Conservation (phyloP, 2,113 vertebrate species). For the Tor tambroides region DNA sequence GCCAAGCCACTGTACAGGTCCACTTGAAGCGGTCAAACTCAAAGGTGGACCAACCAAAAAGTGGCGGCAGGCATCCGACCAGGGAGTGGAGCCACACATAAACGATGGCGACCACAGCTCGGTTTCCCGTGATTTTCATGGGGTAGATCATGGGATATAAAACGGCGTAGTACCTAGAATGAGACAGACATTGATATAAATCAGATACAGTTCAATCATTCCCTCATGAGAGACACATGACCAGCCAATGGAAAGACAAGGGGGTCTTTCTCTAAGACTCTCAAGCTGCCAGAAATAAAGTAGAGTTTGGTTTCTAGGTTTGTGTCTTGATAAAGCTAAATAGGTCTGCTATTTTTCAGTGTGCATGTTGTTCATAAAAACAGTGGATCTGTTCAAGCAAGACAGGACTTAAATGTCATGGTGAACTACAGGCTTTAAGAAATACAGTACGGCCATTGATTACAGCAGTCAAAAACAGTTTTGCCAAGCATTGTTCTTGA, state of each 20-base stretch:
- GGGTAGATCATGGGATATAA: constrained; percentile 98
- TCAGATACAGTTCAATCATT: neutral
- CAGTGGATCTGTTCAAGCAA: constrained; percentile 32
- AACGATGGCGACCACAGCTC: constrained; percentile 87
- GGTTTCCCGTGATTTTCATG: constrained; percentile 97
- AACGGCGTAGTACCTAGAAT: constrained; percentile 92
- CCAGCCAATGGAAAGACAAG: constrained; percentile 27
- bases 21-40: constrained; percentile 97
- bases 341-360: constrained; percentile 15
- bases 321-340: neutral
- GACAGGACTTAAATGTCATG: neutral
- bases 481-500: neutral
- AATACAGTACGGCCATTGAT: neutral
- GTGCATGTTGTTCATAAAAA: constrained; percentile 47
- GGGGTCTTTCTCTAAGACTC: constrained; percentile 27
- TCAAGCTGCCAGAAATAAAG: constrained; percentile 4
- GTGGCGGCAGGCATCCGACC: constrained; percentile 90
- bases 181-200: neutral
- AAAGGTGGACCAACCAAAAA: constrained; percentile 94
- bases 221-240: constrained; percentile 17
- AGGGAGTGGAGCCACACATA: constrained; percentile 97
- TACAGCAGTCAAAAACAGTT: neutral
- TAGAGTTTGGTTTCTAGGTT: neutral
- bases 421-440: constrained; percentile 1
- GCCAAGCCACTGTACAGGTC: constrained; percentile 95